Evolutionary conservation across 2,888 invertebrate species (phyloP).

Genomic region (Philaethria dido): DNA sequence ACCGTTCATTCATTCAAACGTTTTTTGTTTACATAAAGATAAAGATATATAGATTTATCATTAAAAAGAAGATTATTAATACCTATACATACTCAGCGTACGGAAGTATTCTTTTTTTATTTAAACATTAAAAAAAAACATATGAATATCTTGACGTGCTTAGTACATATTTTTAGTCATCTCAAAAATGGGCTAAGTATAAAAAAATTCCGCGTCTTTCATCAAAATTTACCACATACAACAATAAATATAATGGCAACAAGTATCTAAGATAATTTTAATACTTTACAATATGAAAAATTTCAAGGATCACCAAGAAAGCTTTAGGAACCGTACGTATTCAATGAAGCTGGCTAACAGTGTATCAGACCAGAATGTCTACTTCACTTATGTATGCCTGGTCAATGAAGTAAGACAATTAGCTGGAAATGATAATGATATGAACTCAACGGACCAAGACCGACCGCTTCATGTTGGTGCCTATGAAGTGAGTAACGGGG

Average conservation of each 20-base stretch:
- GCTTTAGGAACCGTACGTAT: constrained; percentile 28
- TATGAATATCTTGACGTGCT: background rate
- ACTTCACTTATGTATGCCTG: constrained; percentile 66
- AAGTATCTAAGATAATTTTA: background rate
- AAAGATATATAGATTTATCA: background rate
- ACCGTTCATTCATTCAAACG: constrained; percentile 8
- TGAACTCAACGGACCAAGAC: constrained; percentile 38
- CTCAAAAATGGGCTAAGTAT: constrained; percentile 4
- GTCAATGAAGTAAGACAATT: constrained; percentile 60
- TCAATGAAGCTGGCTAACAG: constrained; percentile 50
- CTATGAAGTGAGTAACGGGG: constrained; percentile 42
- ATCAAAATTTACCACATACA: background rate
- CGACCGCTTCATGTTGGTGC: constrained; percentile 44
- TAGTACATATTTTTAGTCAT: background rate
- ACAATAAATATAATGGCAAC: constrained; percentile 4
- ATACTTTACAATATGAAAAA: background rate
- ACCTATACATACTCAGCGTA: background rate
- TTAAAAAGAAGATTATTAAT: background rate
- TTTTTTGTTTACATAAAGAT: constrained; percentile 5
- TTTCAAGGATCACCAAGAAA: constrained; percentile 9
- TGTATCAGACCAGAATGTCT: constrained; percentile 67
- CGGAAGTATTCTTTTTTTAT: background rate
- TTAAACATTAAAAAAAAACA: background rate
- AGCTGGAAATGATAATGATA: constrained; percentile 36
- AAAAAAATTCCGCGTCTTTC: background rate